These are phyloP conservation scores for Oxycera nigricornis DNA, from an alignment of 2,888 invertebrate species.

Conservation along the genomic window DNA sequence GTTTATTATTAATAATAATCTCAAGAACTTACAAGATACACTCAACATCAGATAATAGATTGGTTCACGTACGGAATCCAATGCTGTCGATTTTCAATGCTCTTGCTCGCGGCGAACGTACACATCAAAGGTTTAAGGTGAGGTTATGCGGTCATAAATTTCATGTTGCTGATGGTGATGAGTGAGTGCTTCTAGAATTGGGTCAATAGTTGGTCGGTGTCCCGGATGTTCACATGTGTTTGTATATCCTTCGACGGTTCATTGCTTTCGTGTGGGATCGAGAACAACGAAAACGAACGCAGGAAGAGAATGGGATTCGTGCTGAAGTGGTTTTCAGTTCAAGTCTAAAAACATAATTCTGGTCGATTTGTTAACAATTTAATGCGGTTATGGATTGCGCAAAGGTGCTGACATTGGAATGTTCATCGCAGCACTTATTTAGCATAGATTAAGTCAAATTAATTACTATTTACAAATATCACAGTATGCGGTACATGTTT, in stretches of 20 bases:
- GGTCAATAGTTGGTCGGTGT: constrained; percentile 13
- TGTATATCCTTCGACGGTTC: constrained; percentile 9
- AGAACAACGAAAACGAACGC: no score
- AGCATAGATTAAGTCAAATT: no score
- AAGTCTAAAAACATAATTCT: no score
- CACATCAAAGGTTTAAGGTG: neutral
- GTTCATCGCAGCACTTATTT: no score
- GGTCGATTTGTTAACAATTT: no score
- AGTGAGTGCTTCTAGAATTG: neutral
- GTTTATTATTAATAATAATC: constrained; percentile 5
- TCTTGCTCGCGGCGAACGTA: neutral
- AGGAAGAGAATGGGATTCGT: no score
- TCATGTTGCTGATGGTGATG: constrained; percentile 7
- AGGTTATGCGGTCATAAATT: constrained; percentile 5
- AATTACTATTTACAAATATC: no score
- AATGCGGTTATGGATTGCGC: no score
- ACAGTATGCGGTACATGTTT: no score
- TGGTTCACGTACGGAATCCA: neutral
- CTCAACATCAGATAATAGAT: no score
- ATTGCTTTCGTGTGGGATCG: neutral
- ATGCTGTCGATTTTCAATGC: neutral
- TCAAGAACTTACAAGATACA: neutral
- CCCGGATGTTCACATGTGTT: neutral
- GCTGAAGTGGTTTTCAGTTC: no score
- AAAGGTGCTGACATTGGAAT: no score